A percentile compares a stretch with the other conserved stretches of the same genome.
Conservation (phyloP, 1,140 invertebrate genomes). For the Stenopsyche tienmushanensis region DNA sequence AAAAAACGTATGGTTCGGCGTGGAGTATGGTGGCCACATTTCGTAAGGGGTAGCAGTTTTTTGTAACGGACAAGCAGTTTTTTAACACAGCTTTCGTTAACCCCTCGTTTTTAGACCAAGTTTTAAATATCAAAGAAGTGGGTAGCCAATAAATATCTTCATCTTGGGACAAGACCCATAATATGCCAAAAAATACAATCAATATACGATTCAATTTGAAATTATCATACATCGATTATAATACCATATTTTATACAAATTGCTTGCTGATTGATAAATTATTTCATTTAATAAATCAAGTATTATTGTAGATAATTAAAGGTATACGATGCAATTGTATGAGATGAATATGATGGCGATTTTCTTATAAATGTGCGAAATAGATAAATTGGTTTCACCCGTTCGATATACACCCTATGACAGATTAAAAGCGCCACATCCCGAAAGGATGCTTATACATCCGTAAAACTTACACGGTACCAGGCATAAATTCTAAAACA, state of each 20-base stretch:
- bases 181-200: not conserved
- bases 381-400: too few species aligned
- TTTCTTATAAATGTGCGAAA: too few species aligned
- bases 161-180: not conserved
- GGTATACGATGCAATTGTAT: too few species aligned
- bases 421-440: constrained; percentile 4
- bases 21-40: constrained; percentile 35
- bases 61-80: constrained; percentile 35
- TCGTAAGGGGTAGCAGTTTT: constrained; percentile 35
- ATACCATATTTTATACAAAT: too few species aligned
- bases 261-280: too few species aligned
- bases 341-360: too few species aligned
- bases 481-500: constrained; percentile 6
- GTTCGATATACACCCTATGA: not conserved
- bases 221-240: too few species aligned
- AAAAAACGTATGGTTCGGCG: not conserved
- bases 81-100: constrained; percentile 10
- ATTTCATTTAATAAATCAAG: too few species aligned
- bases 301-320: too few species aligned
- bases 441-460: constrained; percentile 16
- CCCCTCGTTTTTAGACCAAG: constrained; percentile 12
- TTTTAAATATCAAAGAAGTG: constrained; percentile 12
- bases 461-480: constrained; percentile 19
- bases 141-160: not conserved
- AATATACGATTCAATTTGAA: too few species aligned